Conservation (phyloP, 2,797 vertebrate species). For the Eulemur mongoz region DNA sequence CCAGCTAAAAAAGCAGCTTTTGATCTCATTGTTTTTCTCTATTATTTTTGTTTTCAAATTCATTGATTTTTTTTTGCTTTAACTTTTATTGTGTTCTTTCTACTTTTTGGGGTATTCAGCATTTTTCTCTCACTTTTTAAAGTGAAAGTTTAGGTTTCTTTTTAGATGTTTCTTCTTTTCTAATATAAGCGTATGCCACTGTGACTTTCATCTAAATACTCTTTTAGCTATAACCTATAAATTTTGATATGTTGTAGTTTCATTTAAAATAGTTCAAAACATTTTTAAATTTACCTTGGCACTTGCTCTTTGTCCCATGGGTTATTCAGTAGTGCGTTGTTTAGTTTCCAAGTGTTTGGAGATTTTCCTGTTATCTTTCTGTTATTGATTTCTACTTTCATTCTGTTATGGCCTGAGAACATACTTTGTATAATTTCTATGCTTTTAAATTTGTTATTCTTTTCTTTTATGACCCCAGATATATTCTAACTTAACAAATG, state of each 20-base stretch:
- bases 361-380: not conserved
- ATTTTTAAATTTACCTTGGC: not conserved
- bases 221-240: not conserved
- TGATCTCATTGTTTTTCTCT: not conserved
- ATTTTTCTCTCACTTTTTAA: not conserved
- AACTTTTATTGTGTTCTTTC: not conserved
- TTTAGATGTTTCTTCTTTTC: not conserved
- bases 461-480: not conserved
- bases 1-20: not conserved
- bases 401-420: not conserved
- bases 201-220: not conserved
- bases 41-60: not conserved
- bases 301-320: not conserved
- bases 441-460: not conserved
- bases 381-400: not conserved
- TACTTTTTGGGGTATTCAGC: not conserved
- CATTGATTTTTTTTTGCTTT: not conserved
- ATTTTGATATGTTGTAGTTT: not conserved
- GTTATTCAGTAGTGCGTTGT: not conserved
- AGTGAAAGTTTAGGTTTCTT: not conserved
- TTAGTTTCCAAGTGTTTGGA: not conserved
- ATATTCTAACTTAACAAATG: not conserved
- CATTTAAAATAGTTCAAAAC: conserved; percentile 1
- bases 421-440: not conserved
- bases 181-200: not conserved